Conservation (phyloP, 2,113 vertebrate genomes). For the Nyctibius bracteatus region DNA sequence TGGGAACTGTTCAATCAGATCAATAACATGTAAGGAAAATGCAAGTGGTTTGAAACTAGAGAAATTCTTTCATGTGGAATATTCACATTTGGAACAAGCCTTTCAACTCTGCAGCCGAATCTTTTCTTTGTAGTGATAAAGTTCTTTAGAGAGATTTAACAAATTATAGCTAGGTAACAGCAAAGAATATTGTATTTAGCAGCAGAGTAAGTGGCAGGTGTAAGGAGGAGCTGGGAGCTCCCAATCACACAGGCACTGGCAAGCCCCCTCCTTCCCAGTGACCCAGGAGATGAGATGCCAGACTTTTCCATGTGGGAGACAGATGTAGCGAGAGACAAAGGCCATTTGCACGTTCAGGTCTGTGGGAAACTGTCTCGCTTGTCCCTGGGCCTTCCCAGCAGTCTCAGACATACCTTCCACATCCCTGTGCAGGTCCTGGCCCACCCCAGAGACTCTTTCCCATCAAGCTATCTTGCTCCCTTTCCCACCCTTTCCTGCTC, state of each 20-base stretch:
- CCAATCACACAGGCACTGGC: background rate
- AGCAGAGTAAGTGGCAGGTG: background rate
- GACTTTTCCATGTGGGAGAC: background rate
- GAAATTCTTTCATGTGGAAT: slow-evolving; percentile 55
- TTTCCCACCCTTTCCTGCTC: background rate
- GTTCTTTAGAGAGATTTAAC: background rate
- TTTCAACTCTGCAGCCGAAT: slow-evolving; percentile 39
- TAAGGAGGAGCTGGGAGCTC: background rate
- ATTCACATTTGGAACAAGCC: slow-evolving; percentile 24
- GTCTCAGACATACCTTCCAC: background rate
- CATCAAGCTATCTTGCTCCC: background rate
- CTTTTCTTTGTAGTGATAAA: background rate
- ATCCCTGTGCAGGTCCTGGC: background rate
- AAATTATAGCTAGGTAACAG: background rate
- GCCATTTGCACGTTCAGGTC: background rate
- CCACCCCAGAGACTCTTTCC: background rate
- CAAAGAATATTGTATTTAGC: background rate
- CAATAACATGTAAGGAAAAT: slow-evolving; percentile 41
- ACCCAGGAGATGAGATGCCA: background rate
- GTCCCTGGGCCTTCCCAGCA: background rate
- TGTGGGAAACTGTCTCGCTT: background rate
- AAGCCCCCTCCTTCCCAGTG: background rate
- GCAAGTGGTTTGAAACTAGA: slow-evolving; percentile 25
- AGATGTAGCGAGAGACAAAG: background rate
- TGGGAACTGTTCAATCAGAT: slow-evolving; percentile 44